Percentiles rank a stretch among this genome's conserved stretches.
Conservation (phyloP, 23 tunicate species). For the Clavelina lepadiformis region DNA sequence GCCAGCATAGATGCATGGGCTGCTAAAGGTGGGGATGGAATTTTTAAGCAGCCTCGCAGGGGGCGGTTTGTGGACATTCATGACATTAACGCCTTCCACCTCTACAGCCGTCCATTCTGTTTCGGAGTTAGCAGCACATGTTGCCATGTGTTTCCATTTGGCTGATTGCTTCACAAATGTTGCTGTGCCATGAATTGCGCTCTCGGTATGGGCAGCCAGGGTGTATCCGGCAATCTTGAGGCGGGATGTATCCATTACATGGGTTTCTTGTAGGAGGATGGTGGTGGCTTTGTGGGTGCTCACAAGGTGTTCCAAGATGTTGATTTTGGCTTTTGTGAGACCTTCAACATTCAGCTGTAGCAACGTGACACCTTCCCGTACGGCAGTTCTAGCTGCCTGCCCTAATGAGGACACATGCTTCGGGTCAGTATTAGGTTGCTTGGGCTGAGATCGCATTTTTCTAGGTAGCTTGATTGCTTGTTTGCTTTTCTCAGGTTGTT, state of each 20-base stretch:
- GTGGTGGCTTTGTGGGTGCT: conserved; percentile 2
- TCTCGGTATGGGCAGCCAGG: conserved; percentile 8
- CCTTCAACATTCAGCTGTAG: neutral
- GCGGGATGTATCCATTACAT: conserved; percentile 7
- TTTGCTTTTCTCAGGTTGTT: too few species aligned
- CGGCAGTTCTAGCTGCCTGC: conserved; percentile 2
- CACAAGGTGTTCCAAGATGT: conserved; percentile 4
- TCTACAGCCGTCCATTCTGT: conserved; percentile 3
- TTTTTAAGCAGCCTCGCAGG: neutral
- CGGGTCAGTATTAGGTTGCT: too few species aligned
- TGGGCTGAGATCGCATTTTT: too few species aligned
- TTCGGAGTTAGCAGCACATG: neutral
- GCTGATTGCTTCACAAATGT: neutral
- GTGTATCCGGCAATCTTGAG: conserved; percentile 1
- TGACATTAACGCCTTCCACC: conserved; percentile 2
- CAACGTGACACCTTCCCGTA: conserved; percentile 7
- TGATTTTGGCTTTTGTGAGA: conserved; percentile 1
- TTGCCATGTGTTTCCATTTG: conserved; percentile 1
- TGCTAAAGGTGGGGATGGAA: neutral
- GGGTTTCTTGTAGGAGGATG: neutral
- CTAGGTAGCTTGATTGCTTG: too few species aligned
- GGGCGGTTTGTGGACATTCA: neutral
- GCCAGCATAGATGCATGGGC: neutral
- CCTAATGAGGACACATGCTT: conserved; percentile 2
- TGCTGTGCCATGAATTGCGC: neutral